phyloP scores from a whole-genome alignment of 2,888 invertebrate genomes.

The Mallateleia sp. region DNA sequence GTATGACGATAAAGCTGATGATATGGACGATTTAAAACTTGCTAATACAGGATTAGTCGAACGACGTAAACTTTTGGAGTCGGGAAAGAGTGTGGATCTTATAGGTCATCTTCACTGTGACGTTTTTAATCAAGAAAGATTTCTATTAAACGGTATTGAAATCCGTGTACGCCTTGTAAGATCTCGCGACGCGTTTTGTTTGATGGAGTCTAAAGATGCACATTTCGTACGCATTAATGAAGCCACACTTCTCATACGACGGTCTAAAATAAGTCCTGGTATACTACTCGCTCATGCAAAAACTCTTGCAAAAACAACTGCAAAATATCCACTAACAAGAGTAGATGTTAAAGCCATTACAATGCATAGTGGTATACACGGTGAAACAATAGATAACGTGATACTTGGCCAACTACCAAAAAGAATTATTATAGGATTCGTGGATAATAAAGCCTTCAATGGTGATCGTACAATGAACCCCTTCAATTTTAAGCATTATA shows the following conservation, averaged over 20 bases:
- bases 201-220: constrained; percentile 70
- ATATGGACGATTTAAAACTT: constrained; percentile 14
- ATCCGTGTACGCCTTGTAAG: constrained; percentile 69
- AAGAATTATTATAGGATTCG: constrained; percentile 83
- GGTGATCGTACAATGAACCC: constrained; percentile 65
- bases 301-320: constrained; percentile 73
- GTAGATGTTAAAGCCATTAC: constrained; percentile 80
- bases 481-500: constrained; percentile 74
- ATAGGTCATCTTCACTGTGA: constrained; percentile 75
- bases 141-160: constrained; percentile 78
- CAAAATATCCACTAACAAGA: constrained; percentile 46
- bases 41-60: not conserved
- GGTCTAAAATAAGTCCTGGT: constrained; percentile 77
- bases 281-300: constrained; percentile 81
- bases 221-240: constrained; percentile 58
- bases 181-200: constrained; percentile 71
- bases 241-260: constrained; percentile 76
- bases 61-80: not conserved
- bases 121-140: constrained; percentile 78
- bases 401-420: constrained; percentile 84
- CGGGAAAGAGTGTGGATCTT: not conserved
- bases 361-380: constrained; percentile 77
- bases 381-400: constrained; percentile 84
- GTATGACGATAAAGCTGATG: constrained; percentile 48
- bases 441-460: constrained; percentile 78